phyloP scores from a whole-genome alignment of 2,113 vertebrate species.

The Scartelaos histophorus region DNA sequence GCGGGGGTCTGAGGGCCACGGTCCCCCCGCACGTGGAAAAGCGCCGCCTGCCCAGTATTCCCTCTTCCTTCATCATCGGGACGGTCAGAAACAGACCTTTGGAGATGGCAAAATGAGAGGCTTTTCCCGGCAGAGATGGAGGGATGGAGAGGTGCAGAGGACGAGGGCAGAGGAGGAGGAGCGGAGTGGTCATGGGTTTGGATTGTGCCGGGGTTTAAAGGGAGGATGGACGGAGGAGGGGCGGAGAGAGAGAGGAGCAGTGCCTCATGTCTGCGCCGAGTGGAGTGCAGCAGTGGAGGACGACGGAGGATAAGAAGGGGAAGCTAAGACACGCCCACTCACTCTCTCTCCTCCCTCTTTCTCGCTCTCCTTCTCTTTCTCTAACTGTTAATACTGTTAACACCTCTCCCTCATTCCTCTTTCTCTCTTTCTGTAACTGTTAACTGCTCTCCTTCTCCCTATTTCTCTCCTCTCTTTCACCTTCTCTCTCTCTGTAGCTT shows the following conservation, averaged over 20 bases:
- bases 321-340: slow-evolving; percentile 59
- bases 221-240: neutral
- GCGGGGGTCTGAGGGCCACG: slow-evolving; percentile 81
- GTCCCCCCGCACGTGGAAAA: slow-evolving; percentile 91
- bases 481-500: too few relatives aligned
- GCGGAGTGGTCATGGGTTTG: slow-evolving; percentile 26
- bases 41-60: slow-evolving; percentile 85
- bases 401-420: neutral
- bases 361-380: neutral
- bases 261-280: slow-evolving; percentile 25
- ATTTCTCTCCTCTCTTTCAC: too few relatives aligned
- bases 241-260: neutral
- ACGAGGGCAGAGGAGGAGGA: slow-evolving; percentile 11
- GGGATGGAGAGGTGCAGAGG: neutral
- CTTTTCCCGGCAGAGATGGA: neutral
- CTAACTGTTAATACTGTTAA: neutral
- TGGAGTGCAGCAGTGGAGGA: slow-evolving; percentile 51
- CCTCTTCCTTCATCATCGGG: slow-evolving; percentile 91
- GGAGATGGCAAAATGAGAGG: neutral
- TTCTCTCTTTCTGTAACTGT: neutral
- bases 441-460: too few relatives aligned
- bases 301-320: slow-evolving; percentile 54
- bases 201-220: neutral
- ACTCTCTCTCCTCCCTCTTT: slow-evolving; percentile 24
- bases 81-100: slow-evolving; percentile 41